Evolutionary conservation across 2,113 vertebrate species (phyloP).

Genomic region (Anarhynchus alexandrinus): DNA sequence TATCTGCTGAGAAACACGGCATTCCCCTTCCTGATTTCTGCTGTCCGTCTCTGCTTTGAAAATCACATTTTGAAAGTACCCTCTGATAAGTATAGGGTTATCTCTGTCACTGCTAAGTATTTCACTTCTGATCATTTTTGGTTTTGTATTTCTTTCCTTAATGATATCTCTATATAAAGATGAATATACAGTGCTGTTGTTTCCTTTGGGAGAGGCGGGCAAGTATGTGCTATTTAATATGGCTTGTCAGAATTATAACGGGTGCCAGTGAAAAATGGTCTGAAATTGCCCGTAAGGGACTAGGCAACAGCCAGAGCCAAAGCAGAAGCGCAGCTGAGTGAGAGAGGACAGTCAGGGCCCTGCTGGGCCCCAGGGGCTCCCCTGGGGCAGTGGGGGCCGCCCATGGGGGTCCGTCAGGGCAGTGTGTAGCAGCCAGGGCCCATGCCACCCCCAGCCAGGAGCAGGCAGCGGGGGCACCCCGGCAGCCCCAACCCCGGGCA

Average conservation of each 20-base stretch:
- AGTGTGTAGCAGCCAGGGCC: neutral
- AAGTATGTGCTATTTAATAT: neutral
- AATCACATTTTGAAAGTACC: neutral
- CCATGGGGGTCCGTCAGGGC: rapidly evolving
- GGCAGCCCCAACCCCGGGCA: no score
- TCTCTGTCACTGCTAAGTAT: neutral
- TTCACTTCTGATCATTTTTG: neutral
- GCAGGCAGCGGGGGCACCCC: rapidly evolving
- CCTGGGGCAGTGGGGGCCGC: rapidly evolving
- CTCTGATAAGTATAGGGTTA: neutral
- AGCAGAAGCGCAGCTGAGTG: neutral
- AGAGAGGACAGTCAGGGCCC: rapidly evolving
- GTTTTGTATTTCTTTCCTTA: neutral
- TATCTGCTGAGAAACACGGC: neutral
- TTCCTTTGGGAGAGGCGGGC: neutral
- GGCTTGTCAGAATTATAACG: neutral
- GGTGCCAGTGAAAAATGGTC: neutral
- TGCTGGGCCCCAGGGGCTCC: neutral
- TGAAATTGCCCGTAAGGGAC: neutral
- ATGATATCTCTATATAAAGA: neutral
- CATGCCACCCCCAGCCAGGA: neutral
- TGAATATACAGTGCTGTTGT: neutral
- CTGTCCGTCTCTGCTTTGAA: neutral
- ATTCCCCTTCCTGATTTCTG: neutral
- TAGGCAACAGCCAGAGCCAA: neutral